Base-by-base conservation (phyloP, 2,113 vertebrate genomes). In the Microcebus tavaratra region DNA sequence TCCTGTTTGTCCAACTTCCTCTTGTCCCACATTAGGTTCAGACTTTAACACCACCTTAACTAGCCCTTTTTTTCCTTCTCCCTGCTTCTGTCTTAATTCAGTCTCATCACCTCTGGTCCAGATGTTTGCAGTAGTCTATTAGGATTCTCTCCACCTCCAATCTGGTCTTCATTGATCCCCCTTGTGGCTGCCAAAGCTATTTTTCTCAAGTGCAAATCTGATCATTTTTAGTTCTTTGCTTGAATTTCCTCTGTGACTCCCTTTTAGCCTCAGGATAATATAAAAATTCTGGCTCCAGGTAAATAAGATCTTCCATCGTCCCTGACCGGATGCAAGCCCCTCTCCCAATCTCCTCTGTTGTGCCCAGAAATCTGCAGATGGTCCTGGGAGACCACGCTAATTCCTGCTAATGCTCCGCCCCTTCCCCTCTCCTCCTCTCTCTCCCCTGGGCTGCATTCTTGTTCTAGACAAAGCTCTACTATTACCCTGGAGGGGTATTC, bases 151-250 rank as follows among this genome's bases (percentile, higher is more conserved):
- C 55, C 70, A 78, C 36, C 59, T 88, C 25, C 11, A 94, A 7
- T 72, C 72, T 92, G 70, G 45, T 27, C 42, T 55, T 95, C 39
- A 94, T 92, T 92, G 90, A 70, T 84, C 48, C 53, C 17, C 20
- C n/a, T 68, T 31, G 34, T 81, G 59, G 14, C 50, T 80, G 50
- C 25, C 20, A 72, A n/a, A 73, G 57, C 85, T 97, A 67, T 87
- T 96, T 97, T 96, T 61, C 88, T 73, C 61, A 61, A 95, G 94
- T 79, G 50, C 25, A 85, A 95, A 91, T 79, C 17, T 13, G 36
- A 65, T 82, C 34, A 3, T 76, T 55, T 55, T 72, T 95, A 72
- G 75, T 81, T 13, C 57, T 48, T 21, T 78, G 27, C 34, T 96
- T 90, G 92, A 70, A 78, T 90, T 88, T 86, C 23, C 12, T 94